Conservation (phyloP, 2,113 vertebrate genomes). For the Psittacula cyanocephala region DNA sequence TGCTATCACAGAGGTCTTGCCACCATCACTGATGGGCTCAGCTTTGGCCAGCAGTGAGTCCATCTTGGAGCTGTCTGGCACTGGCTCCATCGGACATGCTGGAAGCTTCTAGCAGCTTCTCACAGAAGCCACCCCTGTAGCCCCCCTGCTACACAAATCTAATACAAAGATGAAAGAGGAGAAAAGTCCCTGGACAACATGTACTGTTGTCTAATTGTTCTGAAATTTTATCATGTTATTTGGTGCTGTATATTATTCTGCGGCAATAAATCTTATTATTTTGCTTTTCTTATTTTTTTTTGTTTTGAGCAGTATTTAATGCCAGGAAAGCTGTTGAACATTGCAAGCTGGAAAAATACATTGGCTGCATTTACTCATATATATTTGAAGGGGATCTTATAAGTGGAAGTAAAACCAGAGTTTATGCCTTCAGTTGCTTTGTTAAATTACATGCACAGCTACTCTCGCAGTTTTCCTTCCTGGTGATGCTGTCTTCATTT, state of each 20-base stretch:
- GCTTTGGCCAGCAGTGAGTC: background rate
- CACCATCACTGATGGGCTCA: background rate
- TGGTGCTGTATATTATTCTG: background rate
- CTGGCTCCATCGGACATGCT: background rate
- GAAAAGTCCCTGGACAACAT: background rate
- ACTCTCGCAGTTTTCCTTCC: conserved; percentile 27
- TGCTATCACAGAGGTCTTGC: background rate
- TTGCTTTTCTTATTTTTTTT: background rate
- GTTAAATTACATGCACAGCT: conserved; percentile 22
- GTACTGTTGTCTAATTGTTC: background rate
- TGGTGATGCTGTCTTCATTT: conserved; percentile 41
- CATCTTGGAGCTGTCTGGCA: background rate
- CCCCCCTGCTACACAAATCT: background rate
- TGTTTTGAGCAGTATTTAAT: background rate
- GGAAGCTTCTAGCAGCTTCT: background rate
- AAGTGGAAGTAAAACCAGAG: background rate
- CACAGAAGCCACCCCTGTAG: background rate
- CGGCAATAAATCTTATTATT: background rate
- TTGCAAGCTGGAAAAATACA: background rate
- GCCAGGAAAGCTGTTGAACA: background rate
- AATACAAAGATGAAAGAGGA: background rate
- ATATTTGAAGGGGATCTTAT: background rate
- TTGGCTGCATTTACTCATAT: background rate
- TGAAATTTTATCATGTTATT: background rate
- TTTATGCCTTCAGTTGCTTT: background rate